Evolutionary conservation across 2,888 invertebrate genomes (phyloP).

Genomic region (Trissoscelio sp.): DNA sequence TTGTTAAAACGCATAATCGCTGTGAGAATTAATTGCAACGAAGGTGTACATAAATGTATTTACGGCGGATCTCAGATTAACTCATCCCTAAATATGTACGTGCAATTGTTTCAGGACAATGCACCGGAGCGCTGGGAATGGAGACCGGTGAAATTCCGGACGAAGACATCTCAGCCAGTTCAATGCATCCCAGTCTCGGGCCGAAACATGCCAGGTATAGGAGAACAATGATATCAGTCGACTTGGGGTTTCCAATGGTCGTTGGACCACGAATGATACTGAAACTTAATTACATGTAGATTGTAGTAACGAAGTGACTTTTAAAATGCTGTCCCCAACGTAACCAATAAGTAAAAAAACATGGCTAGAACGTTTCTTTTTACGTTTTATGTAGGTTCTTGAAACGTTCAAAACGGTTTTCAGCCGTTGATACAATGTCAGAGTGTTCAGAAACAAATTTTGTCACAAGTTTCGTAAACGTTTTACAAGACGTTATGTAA

Average conservation of each 20-base stretch:
- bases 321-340: too few species aligned
- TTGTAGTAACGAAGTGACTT: too few species aligned
- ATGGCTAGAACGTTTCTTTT: too few species aligned
- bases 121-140: slow-evolving; percentile 80
- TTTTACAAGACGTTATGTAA: too few species aligned
- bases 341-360: too few species aligned
- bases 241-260: slow-evolving; percentile 53
- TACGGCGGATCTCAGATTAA: slow-evolving; percentile 50
- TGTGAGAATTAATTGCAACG: slow-evolving; percentile 45
- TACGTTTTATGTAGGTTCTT: too few species aligned
- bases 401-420: too few species aligned
- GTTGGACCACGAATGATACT: slow-evolving; percentile 48
- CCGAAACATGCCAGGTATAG: slow-evolving; percentile 81
- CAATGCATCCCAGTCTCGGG: slow-evolving; percentile 81
- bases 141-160: slow-evolving; percentile 82
- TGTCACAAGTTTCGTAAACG: too few species aligned
- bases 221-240: slow-evolving; percentile 75
- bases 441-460: too few species aligned
- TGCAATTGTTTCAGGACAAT: slow-evolving; percentile 81
- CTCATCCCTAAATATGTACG: slow-evolving; percentile 62
- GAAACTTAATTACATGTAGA: slow-evolving; percentile 43
- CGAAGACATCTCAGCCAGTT: slow-evolving; percentile 82
- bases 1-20: slow-evolving; percentile 51
- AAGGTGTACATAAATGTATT: slow-evolving; percentile 49
- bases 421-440: too few species aligned